Percentiles rank a stretch among this genome's conserved stretches.
Evolutionary conservation across 1,140 invertebrate species (phyloP).

Genomic region (Anadara kagoshimensis): DNA sequence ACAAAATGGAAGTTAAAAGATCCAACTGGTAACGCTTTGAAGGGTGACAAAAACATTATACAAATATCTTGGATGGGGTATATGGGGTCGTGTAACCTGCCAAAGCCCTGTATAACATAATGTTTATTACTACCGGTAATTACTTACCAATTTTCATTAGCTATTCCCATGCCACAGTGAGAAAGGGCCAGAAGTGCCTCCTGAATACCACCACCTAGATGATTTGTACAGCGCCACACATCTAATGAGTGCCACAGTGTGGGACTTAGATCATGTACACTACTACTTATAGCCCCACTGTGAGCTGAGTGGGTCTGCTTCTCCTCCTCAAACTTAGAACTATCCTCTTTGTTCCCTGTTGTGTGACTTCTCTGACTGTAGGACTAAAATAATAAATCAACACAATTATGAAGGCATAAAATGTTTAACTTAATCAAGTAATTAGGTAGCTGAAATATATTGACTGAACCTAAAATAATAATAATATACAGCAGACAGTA

Average conservation of each 20-base stretch:
- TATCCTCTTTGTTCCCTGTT: constrained; percentile 41
- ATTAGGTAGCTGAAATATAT: too few species aligned
- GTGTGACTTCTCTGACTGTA: constrained; percentile 20
- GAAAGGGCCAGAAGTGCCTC: constrained; percentile 64
- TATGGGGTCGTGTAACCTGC: too few species aligned
- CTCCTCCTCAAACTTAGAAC: constrained; percentile 36
- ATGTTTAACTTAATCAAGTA: too few species aligned
- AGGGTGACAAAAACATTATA: too few species aligned
- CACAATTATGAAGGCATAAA: too few species aligned
- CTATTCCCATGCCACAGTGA: constrained; percentile 67
- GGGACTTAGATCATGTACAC: constrained; percentile 72
- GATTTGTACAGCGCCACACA: constrained; percentile 70
- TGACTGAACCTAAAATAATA: too few species aligned
- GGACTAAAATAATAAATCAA: constrained; percentile 12
- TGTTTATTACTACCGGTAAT: too few species aligned
- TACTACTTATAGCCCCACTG: constrained; percentile 66
- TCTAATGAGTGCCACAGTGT: constrained; percentile 74
- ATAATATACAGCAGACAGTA: too few species aligned
- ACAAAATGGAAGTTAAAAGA: too few species aligned
- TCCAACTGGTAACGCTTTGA: too few species aligned
- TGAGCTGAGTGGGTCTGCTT: constrained; percentile 47
- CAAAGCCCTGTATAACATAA: too few species aligned
- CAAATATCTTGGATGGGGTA: too few species aligned
- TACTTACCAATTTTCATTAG: constrained; percentile 69
- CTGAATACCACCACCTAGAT: constrained; percentile 56